These are phyloP conservation scores for Rhyzopertha dominica DNA, from an alignment of 1,140 invertebrate species.

Conservation along the genomic window DNA sequence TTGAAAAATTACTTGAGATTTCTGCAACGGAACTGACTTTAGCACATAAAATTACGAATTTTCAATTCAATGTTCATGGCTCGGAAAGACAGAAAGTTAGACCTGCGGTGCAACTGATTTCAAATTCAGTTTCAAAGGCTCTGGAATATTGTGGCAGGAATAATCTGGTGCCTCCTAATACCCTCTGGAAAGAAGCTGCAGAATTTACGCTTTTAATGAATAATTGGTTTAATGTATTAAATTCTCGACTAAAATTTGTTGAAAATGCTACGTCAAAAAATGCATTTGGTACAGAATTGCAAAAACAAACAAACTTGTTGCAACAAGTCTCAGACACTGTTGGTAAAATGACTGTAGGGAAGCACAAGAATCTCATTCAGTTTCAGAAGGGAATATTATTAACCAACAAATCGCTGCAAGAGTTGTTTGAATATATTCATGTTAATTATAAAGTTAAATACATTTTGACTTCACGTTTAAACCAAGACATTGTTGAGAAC, in stretches of 20 bases:
- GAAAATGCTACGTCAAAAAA: constrained; percentile 12
- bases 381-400: constrained; percentile 16
- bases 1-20: constrained; percentile 15
- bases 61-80: constrained; percentile 1
- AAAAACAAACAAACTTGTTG: constrained; percentile 8
- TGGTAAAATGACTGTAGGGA: constrained; percentile 9
- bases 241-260: constrained; percentile 1
- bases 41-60: constrained; percentile 14
- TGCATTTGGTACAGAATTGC: constrained; percentile 9
- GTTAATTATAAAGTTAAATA: constrained; percentile 24
- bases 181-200: no score
- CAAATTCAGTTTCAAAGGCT: constrained; percentile 7
- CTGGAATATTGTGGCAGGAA: constrained; percentile 10
- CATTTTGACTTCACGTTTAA: no score
- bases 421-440: constrained; percentile 26
- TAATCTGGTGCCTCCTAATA: no score
- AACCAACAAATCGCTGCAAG: constrained; percentile 20
- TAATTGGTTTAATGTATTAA: constrained; percentile 13
- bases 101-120: neutral
- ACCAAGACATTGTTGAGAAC: no score
- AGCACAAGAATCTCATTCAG: constrained; percentile 6
- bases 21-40: constrained; percentile 18
- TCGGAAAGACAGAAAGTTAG: constrained; percentile 9
- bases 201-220: no score
- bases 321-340: constrained; percentile 3